Evolutionary conservation across 2,113 vertebrate genomes (phyloP).

Genomic region (Muntiacus muntjak): DNA sequence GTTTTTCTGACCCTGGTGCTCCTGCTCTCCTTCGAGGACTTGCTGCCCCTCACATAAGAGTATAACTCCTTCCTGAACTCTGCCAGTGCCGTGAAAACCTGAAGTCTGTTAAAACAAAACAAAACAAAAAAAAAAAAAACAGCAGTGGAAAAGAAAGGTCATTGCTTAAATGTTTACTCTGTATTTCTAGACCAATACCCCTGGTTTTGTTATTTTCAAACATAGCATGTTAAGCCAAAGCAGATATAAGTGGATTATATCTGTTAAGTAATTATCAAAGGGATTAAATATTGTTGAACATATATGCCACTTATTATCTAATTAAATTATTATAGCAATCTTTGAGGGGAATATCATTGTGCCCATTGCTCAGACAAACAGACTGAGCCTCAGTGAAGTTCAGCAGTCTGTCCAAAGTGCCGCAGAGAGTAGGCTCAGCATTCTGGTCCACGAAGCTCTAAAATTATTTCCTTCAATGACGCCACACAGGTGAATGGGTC

Average conservation of each 20-base stretch:
- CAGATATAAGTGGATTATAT: not conserved
- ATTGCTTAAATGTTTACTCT: not conserved
- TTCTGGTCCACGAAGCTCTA: not conserved
- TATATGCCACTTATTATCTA: not conserved
- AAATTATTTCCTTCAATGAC: not conserved
- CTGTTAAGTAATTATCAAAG: not conserved
- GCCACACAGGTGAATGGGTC: not conserved
- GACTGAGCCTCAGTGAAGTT: not conserved
- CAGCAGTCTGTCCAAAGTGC: not conserved
- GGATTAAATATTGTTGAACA: conserved; percentile 2
- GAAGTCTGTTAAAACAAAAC: not conserved
- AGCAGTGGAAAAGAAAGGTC: not conserved
- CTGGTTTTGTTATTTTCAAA: not conserved
- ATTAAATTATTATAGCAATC: not conserved
- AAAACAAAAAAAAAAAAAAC: not conserved
- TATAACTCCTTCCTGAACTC: too few species aligned
- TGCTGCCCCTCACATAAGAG: not conserved
- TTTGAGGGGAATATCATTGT: not conserved
- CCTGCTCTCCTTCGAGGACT: not conserved
- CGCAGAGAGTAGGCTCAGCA: too few species aligned
- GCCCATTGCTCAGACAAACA: not conserved
- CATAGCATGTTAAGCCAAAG: not conserved
- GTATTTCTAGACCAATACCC: not conserved
- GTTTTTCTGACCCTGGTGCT: not conserved
- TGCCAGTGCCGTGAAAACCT: not conserved